Evolutionary conservation across 2,797 vertebrate genomes (phyloP).

Genomic region (Muraenolepis orangiensis): DNA sequence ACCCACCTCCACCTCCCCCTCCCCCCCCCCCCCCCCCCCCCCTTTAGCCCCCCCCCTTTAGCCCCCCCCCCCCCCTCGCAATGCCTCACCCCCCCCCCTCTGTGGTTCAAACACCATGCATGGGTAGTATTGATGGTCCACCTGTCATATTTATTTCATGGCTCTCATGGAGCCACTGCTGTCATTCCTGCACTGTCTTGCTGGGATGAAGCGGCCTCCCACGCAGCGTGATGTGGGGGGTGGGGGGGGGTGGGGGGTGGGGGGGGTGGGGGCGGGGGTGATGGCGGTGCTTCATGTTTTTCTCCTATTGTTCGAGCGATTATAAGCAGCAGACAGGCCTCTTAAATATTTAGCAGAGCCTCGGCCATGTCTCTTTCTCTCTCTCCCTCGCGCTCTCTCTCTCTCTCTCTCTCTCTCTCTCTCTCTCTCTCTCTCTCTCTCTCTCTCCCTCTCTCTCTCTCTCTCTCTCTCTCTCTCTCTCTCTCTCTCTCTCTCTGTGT

Average conservation of each 20-base stretch:
- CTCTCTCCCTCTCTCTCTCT: neutral
- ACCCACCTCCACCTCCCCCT: neutral
- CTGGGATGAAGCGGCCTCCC: neutral
- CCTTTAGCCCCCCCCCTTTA: neutral
- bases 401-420: neutral
- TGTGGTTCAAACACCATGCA: slow-evolving; percentile 27
- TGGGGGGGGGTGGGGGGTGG: too few species aligned
- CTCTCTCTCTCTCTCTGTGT: neutral
- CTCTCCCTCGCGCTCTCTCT: too few species aligned
- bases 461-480: neutral
- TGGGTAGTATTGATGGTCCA: slow-evolving; percentile 48
- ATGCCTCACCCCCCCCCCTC: too few species aligned
- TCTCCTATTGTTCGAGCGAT: slow-evolving; percentile 65
- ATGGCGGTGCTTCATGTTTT: neutral
- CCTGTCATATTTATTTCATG: slow-evolving; percentile 52
- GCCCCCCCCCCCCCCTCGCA: neutral
- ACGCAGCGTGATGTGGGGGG: neutral
- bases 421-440: neutral
- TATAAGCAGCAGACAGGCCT: slow-evolving; percentile 67
- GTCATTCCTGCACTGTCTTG: slow-evolving; percentile 12
- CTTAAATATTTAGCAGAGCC: slow-evolving; percentile 69
- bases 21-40: neutral
- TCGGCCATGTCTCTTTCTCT: slow-evolving; percentile 15
- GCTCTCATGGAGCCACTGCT: slow-evolving; percentile 34
- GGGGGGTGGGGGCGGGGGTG: too few species aligned